Evolutionary conservation across 2,113 vertebrate species (phyloP), one percentile per base, ranked within the genome.

Genomic region (Scartelaos histophorus): DNA sequence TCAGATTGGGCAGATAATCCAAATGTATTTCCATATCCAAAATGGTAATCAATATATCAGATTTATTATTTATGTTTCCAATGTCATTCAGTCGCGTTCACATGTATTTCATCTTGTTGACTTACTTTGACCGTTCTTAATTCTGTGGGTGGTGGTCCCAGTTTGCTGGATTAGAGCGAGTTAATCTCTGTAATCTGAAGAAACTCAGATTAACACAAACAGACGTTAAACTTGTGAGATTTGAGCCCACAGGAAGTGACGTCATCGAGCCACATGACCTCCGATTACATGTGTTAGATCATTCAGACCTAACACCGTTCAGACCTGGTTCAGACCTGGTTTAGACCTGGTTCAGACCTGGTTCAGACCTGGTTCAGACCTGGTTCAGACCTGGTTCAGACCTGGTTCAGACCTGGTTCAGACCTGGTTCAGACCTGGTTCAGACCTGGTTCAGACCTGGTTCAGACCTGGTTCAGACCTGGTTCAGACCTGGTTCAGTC

Each of bases 151-250:
- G 15, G 25, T 34, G 58, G 58, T 61, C 58, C 29, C 17, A 38
- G 29, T 64, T 35, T 38, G 61, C 7, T 3, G 61, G 61, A 64
- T 64, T 64, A 64, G 29, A 38, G 61, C 61, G 16, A 17, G 16
- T 38, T n/a, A 64, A 38, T 38, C 61, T 64, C 22, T 34, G 58
- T 64, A 64, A 64, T 64, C 61, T 64, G 34, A 64, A 64, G 61
- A 64, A 64, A 64, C 61, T 38, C 61, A 64, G 61, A 64, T 64
- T 64, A 64, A 64, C 29, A 38, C 61, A 64, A 64, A 64, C 61
- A 64, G 61, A 64, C 61, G 61, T 64, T 64, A 64, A 64, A 64
- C 61, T 64, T 64, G 16, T 64, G 29, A 35, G 25, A 35, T 62
- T 62, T 62, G 34, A 62, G 17, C 7, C 6, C 15, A 19, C 17